Conservation (phyloP, 1,140 invertebrate species). For the Sweltsa coloradensis region DNA sequence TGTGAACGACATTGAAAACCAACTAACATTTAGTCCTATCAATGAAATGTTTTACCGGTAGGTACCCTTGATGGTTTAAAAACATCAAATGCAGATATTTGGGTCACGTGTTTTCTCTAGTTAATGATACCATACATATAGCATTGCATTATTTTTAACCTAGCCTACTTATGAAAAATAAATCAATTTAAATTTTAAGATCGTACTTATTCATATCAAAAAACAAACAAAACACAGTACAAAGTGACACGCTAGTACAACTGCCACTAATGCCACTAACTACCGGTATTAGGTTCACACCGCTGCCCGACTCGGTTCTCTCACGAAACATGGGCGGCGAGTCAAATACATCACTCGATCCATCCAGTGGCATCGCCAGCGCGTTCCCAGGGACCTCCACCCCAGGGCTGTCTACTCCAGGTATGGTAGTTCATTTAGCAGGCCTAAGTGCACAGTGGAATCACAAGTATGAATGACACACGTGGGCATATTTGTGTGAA, state of each 20-base stretch:
- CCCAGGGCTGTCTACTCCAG: constrained; percentile 61
- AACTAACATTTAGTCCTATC: no score
- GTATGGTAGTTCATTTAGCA: constrained; percentile 11
- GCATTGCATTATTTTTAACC: no score
- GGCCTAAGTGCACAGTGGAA: background rate
- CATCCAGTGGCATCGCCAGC: constrained; percentile 67
- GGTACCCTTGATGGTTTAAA: no score
- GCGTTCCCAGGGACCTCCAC: constrained; percentile 70
- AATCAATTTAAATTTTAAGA: background rate
- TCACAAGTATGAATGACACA: background rate
- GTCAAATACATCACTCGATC: constrained; percentile 68
- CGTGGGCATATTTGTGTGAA: background rate
- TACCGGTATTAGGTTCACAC: constrained; percentile 59
- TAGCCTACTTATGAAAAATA: background rate
- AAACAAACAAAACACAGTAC: no score
- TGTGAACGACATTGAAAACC: no score
- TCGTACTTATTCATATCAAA: no score
- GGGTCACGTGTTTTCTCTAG: no score
- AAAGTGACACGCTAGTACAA: background rate
- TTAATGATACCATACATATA: no score
- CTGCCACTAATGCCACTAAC: constrained; percentile 4
- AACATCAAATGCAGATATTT: no score
- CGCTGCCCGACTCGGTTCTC: constrained; percentile 93
- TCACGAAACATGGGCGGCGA: constrained; percentile 80
- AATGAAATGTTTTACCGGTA: no score